These are phyloP conservation scores for Mantis religiosa DNA, from an alignment of 2,888 invertebrate species.

Conservation along the genomic window DNA sequence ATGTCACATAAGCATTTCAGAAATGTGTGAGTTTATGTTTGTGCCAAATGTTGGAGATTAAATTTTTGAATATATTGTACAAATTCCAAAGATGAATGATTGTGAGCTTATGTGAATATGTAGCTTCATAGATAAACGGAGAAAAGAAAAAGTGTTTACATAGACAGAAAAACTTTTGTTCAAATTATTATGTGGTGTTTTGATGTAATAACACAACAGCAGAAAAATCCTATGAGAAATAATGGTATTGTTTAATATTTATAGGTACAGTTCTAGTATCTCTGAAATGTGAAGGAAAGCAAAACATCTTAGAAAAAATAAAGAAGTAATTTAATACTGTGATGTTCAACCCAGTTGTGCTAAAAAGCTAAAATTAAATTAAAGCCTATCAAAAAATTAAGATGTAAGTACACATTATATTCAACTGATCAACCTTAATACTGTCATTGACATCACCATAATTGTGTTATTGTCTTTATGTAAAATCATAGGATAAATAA, in stretches of 20 bases:
- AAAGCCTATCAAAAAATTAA: not conserved
- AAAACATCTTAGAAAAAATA: not conserved
- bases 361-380: not conserved
- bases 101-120: constrained; percentile 27
- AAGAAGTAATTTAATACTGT: not conserved
- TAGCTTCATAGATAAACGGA: constrained; percentile 10
- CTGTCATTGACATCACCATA: constrained; percentile 1
- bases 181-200: constrained; percentile 17
- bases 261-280: not conserved
- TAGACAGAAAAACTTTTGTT: not conserved
- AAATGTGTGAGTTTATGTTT: constrained; percentile 7
- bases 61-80: constrained; percentile 25
- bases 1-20: constrained; percentile 1
- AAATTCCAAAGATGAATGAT: constrained; percentile 30
- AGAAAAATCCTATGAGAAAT: not conserved
- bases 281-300: not conserved
- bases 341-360: not conserved
- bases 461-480: constrained; percentile 26
- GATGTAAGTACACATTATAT: not conserved
- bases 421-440: not conserved
- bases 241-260: not conserved
- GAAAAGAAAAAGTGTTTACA: not conserved
- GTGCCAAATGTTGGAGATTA: constrained; percentile 14
- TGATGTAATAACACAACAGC: constrained; percentile 1
- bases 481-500: constrained; percentile 29